These are phyloP conservation scores for Blennius ocellaris DNA, from an alignment of 2,113 vertebrate species.

Conservation along the genomic window DNA sequence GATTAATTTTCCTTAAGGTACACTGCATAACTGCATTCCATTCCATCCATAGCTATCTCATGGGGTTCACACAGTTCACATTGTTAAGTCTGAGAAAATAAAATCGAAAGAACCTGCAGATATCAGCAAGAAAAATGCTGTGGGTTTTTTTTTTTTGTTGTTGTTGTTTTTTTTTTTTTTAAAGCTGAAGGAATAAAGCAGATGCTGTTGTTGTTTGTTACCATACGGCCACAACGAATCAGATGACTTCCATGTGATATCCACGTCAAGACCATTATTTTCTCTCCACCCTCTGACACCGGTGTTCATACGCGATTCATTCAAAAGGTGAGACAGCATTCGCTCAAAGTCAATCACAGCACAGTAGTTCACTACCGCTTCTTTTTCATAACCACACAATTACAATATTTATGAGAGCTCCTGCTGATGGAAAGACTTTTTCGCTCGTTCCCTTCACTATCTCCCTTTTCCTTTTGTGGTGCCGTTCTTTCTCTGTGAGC, in stretches of 20 bases:
- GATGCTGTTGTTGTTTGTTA: constrained; percentile 21
- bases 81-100: constrained; percentile 27
- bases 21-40: constrained; percentile 30
- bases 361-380: constrained; percentile 50
- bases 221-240: constrained; percentile 36
- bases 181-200: constrained; percentile 17
- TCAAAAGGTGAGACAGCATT: constrained; percentile 72
- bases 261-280: constrained; percentile 55
- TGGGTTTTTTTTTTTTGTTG: no score
- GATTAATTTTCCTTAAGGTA: constrained; percentile 46
- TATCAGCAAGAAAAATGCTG: constrained; percentile 44
- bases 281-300: constrained; percentile 23
- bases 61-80: constrained; percentile 42
- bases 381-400: constrained; percentile 79
- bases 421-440: constrained; percentile 76
- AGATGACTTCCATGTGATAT: constrained; percentile 56
- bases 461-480: constrained; percentile 59
- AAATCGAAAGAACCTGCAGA: constrained; percentile 59
- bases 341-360: constrained; percentile 76
- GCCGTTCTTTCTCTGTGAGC: constrained; percentile 65
- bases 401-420: constrained; percentile 84
- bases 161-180: neutral
- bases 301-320: constrained; percentile 67
- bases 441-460: constrained; percentile 20
- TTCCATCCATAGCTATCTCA: constrained; percentile 42